These are phyloP conservation scores for Ptychochromis oligacanthus DNA, from an alignment of 2,113 vertebrate genomes.

Conservation along the genomic window DNA sequence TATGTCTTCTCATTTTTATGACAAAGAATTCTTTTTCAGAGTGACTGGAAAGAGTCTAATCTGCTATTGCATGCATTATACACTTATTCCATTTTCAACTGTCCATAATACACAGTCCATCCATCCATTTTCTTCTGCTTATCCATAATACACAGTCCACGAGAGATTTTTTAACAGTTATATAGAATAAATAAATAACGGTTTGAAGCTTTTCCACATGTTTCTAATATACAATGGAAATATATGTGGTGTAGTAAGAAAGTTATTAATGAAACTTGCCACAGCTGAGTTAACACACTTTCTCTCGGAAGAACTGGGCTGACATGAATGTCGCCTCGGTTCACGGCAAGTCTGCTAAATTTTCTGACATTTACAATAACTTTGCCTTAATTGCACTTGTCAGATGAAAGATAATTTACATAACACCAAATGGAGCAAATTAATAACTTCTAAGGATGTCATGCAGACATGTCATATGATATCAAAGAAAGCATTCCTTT, in stretches of 20 bases:
- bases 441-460: constrained; percentile 12
- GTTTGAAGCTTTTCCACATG: background rate
- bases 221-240: constrained; percentile 2
- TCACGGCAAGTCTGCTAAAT: constrained; percentile 5
- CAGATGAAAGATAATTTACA: constrained; percentile 28
- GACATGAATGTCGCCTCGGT: constrained; percentile 30
- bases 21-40: background rate
- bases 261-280: constrained; percentile 52
- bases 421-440: constrained; percentile 25
- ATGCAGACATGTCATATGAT: background rate
- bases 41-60: background rate
- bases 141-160: background rate
- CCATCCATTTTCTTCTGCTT: background rate
- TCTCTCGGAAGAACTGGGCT: background rate
- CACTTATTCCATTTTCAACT: background rate
- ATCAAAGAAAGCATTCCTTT: background rate
- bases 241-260: background rate
- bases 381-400: constrained; percentile 45
- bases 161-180: background rate
- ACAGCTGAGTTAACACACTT: constrained; percentile 41
- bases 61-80: background rate
- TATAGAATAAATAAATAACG: background rate
- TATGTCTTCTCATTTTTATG: background rate
- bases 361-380: constrained; percentile 31
- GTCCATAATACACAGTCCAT: background rate